A percentile compares a stretch with the other conserved stretches of the same genome.
These are phyloP conservation scores for Microtus oregoni DNA, from an alignment of 2,113 vertebrate species.

Conservation along the genomic window DNA sequence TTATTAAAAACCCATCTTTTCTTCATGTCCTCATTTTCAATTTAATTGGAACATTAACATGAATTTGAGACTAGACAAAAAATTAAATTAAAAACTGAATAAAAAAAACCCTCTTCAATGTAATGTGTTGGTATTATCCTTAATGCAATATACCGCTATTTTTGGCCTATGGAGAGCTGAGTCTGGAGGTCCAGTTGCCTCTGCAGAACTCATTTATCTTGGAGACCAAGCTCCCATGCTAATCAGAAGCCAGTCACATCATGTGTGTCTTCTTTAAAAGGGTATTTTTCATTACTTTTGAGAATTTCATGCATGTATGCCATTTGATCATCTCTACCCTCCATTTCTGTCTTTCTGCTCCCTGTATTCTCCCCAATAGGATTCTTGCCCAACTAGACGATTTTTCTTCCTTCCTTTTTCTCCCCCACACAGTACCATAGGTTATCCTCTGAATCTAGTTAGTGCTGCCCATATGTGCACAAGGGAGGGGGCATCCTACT, in stretches of 20 bases:
- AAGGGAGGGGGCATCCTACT: no score
- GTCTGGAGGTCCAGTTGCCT: no score
- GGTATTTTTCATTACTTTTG: background rate
- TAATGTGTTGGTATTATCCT: background rate
- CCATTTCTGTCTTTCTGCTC: background rate
- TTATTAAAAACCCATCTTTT: slow-evolving; percentile 56
- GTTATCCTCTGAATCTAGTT: background rate
- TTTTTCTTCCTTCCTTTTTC: background rate
- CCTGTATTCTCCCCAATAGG: background rate
- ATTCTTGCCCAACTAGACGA: background rate
- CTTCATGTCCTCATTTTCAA: slow-evolving; percentile 63
- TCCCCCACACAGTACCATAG: background rate
- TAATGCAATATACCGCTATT: no score
- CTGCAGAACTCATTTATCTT: background rate
- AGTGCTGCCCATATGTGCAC: background rate
- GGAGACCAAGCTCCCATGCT: no score
- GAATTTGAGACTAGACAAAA: slow-evolving; percentile 40
- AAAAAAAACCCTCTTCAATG: background rate
- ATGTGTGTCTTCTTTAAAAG: background rate
- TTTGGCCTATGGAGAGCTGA: no score
- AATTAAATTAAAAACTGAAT: slow-evolving; percentile 28
- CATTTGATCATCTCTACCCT: background rate
- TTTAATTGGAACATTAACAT: slow-evolving; percentile 57
- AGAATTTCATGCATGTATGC: background rate
- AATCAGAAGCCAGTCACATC: background rate